Evolutionary conservation across 1,140 invertebrate species (phyloP), one percentile per base, ranked within the genome.

Genomic region (Macrobrachium nipponense): DNA sequence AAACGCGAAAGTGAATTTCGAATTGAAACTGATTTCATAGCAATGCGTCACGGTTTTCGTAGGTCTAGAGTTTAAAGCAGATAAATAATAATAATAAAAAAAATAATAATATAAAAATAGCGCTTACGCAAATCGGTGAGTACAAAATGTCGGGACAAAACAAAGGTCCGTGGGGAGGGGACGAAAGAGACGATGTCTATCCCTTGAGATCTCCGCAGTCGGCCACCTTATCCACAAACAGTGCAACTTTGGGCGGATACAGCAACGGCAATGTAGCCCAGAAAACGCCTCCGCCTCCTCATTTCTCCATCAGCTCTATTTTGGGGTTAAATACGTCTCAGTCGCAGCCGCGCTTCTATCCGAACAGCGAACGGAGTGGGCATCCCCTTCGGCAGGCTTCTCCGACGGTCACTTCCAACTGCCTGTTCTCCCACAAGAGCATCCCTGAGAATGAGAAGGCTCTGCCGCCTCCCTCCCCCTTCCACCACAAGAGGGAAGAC

Each of bases 241-340:
- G 72, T 27, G 73, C 76, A 61, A 20, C 62, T 51, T 27, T 79
- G 76, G 77, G 59, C 36, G 68, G 68, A 66, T 17, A 59, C 23
- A 43, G 83, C 77, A 62, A 27, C 68, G 36, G 68, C n/a, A 70
- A 43, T 17, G 68, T 23, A 20, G 15, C 76, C 23, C 73, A 68
- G 27, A 68, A 62, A 15, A 84, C 51, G 61, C 44, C 79, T n/a
- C 68, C 70, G 64, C 87, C 77, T 43, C 87, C 87, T 66, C 88
- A 88, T 70, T 88, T 88, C 78, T 88, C 88, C 15, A 88, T 88
- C n/a, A 88, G 88, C 27, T 88, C 88, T 43, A 83, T 88, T 68
- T 66, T 88, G 44, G 88, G 88, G 20, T 81, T 88, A 17, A 85
- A 88, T 20, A 62, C 59, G 58, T 79, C 86, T 17, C 27, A 62